phyloP scores from a whole-genome alignment of 2,888 invertebrate species.

The Oasisia sp. region DNA sequence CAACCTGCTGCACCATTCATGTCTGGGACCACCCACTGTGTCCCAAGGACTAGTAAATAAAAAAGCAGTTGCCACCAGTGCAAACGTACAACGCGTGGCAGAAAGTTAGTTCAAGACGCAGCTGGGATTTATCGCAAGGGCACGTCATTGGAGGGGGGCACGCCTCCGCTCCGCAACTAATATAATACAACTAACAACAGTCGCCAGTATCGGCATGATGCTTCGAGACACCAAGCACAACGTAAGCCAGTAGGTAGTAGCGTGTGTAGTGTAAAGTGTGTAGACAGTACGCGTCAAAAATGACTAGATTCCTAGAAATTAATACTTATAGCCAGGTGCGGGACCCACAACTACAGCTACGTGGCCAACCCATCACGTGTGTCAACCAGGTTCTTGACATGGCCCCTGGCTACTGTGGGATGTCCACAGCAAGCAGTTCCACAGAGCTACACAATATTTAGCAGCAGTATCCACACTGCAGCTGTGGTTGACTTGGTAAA shows the following conservation, averaged over 20 bases:
- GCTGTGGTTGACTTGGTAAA: no score
- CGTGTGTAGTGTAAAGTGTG: background rate
- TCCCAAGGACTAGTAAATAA: background rate
- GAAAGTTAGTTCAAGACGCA: background rate
- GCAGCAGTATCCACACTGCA: no score
- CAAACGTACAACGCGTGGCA: background rate
- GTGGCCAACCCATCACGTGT: no score
- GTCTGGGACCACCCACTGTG: background rate
- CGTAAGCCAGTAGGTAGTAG: background rate
- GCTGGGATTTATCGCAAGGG: background rate
- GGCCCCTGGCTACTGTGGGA: background rate
- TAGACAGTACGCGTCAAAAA: background rate
- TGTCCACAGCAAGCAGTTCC: background rate
- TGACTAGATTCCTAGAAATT: constrained; percentile 12
- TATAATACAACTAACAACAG: background rate
- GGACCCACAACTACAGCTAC: background rate
- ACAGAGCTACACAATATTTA: background rate
- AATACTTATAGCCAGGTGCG: background rate
- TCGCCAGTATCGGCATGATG: background rate
- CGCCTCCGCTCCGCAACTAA: background rate
- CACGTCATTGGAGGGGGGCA: background rate
- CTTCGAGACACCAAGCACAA: constrained; percentile 8
- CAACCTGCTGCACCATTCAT: background rate
- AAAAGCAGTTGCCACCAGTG: background rate
- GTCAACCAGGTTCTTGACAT: background rate